phyloP scores from a whole-genome alignment of 2,888 invertebrate genomes.

The Macaria notata region DNA sequence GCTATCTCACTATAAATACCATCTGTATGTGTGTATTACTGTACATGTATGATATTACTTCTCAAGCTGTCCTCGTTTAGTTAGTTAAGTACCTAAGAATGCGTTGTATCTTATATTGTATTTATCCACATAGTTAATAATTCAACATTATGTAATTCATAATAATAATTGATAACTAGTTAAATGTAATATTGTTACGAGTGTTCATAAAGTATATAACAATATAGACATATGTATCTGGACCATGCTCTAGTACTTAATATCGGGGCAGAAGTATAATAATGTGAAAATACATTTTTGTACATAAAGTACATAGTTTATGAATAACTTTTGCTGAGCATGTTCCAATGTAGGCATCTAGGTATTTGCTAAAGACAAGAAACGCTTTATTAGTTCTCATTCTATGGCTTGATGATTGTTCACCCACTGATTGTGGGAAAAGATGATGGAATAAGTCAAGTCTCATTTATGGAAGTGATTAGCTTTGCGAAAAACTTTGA shows the following conservation, averaged over 20 bases:
- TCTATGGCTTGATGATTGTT: too few species aligned
- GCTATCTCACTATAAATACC: too few species aligned
- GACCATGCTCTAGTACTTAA: constrained; percentile 29
- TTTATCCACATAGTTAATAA: constrained; percentile 20
- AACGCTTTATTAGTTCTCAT: not conserved
- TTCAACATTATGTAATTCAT: constrained; percentile 17
- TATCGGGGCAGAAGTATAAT: constrained; percentile 5
- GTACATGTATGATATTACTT: constrained; percentile 16
- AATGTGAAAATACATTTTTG: constrained; percentile 6
- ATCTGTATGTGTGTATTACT: too few species aligned
- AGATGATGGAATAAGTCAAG: too few species aligned
- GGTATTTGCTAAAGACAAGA: not conserved
- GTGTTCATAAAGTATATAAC: constrained; percentile 27
- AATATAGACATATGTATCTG: constrained; percentile 20
- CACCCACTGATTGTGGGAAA: too few species aligned
- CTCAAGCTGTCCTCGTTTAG: constrained; percentile 17
- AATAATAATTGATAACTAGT: constrained; percentile 21
- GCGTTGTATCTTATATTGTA: constrained; percentile 17
- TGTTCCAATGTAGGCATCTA: constrained; percentile 4
- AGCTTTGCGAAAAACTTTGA: too few species aligned
- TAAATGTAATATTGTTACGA: constrained; percentile 25
- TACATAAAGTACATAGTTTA: constrained; percentile 17
- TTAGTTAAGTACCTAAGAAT: constrained; percentile 24
- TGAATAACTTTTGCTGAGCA: constrained; percentile 10
- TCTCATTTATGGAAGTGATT: too few species aligned